These are phyloP conservation scores for Thereva unica DNA, from an alignment of 2,888 invertebrate genomes.

Conservation along the genomic window DNA sequence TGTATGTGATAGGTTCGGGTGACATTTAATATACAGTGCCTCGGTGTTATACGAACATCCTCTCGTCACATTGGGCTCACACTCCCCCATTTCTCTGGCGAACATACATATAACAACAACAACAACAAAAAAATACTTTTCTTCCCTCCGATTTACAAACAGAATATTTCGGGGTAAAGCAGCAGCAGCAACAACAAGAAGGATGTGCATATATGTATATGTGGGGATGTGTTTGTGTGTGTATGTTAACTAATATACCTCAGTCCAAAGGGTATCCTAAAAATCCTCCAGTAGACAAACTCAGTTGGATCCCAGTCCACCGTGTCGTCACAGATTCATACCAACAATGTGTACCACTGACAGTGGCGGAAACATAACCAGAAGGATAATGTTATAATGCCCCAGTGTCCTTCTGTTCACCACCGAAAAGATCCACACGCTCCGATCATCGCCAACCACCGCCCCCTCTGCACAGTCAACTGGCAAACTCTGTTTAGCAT, in stretches of 20 bases:
- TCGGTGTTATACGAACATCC: constrained; percentile 9
- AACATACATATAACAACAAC: neutral
- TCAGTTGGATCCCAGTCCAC: neutral
- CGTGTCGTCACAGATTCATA: constrained; percentile 32
- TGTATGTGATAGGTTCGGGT: constrained; percentile 27
- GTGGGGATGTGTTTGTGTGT: constrained; percentile 5
- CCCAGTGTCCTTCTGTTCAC: constrained; percentile 49
- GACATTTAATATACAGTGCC: constrained; percentile 14
- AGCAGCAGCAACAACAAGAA: neutral
- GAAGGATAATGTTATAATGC: constrained; percentile 58
- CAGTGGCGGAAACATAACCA: constrained; percentile 57
- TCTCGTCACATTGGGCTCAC: constrained; percentile 12
- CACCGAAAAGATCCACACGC: constrained; percentile 34
- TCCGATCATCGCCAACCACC: constrained; percentile 15
- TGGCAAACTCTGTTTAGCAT: constrained; percentile 36
- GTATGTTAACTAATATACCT: constrained; percentile 4
- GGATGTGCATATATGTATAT: constrained; percentile 4
- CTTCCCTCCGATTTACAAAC: neutral
- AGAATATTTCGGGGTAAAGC: neutral
- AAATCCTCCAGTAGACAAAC: constrained; percentile 31
- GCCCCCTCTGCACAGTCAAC: constrained; percentile 23
- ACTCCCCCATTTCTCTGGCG: too few species aligned
- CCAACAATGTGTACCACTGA: constrained; percentile 41
- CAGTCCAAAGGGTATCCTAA: constrained; percentile 19
- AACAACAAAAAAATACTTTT: neutral